phyloP scores from a whole-genome alignment of 2,888 invertebrate species.

The Branchellion lobata region DNA sequence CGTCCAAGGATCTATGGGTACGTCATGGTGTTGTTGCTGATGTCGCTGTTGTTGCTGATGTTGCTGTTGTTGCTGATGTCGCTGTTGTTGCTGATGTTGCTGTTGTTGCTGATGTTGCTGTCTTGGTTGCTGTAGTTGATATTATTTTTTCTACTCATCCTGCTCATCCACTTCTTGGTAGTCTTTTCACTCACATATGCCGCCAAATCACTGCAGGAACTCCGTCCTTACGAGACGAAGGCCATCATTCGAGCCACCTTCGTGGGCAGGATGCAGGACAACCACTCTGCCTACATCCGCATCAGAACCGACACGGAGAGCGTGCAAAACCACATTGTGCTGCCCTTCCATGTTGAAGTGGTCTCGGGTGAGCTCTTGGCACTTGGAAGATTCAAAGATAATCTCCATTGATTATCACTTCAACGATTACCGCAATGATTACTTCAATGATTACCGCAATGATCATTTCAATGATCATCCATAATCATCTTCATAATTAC shows the following conservation, averaged over 20 bases:
- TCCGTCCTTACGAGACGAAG: constrained; percentile 83
- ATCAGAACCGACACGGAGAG: constrained; percentile 68
- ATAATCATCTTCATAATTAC: not conserved
- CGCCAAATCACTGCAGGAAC: constrained; percentile 65
- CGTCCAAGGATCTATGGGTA: constrained; percentile 79
- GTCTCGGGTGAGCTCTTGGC: constrained; percentile 66
- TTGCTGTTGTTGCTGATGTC: no score
- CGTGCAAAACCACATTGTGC: constrained; percentile 69
- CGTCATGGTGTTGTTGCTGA: constrained; percentile 46
- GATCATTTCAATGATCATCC: not conserved
- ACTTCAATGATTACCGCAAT: no score
- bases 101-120: no score
- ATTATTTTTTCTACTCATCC: not conserved
- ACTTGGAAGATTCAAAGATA: constrained; percentile 18
- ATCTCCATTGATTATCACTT: not conserved
- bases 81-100: no score
- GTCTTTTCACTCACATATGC: not conserved
- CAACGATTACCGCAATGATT: not conserved
- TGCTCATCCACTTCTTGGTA: not conserved
- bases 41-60: not conserved
- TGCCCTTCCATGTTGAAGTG: constrained; percentile 83
- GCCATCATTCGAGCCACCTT: constrained; percentile 83
- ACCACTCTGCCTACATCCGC: constrained; percentile 81
- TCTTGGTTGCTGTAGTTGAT: no score
- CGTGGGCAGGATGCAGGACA: constrained; percentile 74